phyloP scores from a whole-genome alignment of 2,797 vertebrate genomes.

The Megaceryle alcyon region DNA sequence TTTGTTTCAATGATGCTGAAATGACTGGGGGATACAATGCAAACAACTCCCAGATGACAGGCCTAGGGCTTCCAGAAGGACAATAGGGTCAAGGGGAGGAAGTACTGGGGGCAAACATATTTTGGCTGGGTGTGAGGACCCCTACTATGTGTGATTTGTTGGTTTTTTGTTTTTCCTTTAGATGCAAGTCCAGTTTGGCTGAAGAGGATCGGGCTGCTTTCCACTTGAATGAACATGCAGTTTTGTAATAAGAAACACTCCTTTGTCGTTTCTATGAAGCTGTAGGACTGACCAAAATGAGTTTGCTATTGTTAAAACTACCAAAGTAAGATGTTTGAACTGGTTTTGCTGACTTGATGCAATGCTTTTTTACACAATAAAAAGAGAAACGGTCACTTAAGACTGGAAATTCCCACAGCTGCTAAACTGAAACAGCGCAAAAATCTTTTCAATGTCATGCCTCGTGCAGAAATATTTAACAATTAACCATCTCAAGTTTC shows the following conservation, averaged over 20 bases:
- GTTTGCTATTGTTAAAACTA: conserved; percentile 9
- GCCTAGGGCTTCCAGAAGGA: not conserved
- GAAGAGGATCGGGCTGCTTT: not conserved
- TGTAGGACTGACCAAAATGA: not conserved
- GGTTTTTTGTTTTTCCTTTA: not conserved
- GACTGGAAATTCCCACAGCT: conserved; percentile 32
- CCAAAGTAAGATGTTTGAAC: not conserved
- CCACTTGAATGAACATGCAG: not conserved
- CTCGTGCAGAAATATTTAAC: conserved; percentile 30
- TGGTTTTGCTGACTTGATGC: not conserved
- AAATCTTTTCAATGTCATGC: conserved; percentile 15
- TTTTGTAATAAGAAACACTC: not conserved
- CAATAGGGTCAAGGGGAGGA: conserved; percentile 16
- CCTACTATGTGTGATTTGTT: not conserved
- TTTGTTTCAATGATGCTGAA: not conserved
- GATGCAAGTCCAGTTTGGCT: not conserved
- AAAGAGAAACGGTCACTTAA: conserved; percentile 15
- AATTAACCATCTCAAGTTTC: not conserved
- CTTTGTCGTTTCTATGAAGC: not conserved
- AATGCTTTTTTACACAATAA: not conserved
- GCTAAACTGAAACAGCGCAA: not conserved
- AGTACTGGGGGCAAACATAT: not conserved
- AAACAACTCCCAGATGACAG: not conserved
- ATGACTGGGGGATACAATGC: not conserved
- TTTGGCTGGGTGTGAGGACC: not conserved